Conservation (phyloP, 53 echinoderm and acorn worm species). For the Apostichopus leukothele region DNA sequence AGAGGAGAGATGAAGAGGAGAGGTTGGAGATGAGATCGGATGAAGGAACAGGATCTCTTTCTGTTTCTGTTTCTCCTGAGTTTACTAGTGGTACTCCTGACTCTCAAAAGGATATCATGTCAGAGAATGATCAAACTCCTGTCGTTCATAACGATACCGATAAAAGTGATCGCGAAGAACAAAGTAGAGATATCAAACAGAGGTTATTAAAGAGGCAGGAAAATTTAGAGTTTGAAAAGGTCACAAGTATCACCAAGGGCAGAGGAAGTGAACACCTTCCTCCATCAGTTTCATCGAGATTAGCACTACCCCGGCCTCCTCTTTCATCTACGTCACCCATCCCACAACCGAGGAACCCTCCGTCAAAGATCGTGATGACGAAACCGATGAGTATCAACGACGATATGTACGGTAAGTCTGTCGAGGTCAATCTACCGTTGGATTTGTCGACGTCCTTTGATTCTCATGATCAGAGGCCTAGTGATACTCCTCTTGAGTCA, state of each 20-base stretch:
- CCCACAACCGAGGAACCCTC: constrained; percentile 9
- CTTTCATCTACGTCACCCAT: constrained; percentile 41
- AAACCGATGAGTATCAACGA: constrained; percentile 2
- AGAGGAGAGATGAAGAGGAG: not conserved
- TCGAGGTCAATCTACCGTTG: constrained; percentile 11
- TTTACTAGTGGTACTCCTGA: not conserved
- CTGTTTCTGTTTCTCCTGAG: not conserved
- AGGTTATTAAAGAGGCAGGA: not conserved
- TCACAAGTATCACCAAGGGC: not conserved
- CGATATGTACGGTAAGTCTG: not conserved
- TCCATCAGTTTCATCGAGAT: not conserved
- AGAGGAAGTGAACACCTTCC: not conserved
- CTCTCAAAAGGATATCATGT: not conserved
- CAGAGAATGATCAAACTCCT: not conserved
- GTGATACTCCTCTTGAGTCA: not conserved
- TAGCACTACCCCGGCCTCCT: constrained; percentile 34
- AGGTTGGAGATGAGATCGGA: not conserved
- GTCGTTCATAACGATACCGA: not conserved
- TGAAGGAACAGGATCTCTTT: not conserved
- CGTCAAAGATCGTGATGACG: constrained; percentile 1
- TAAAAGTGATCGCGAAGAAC: not conserved
- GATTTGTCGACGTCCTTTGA: constrained; percentile 15
- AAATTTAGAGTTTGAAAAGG: not conserved
- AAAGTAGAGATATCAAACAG: not conserved
- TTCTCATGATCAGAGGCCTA: not conserved